Evolutionary conservation across 2,888 invertebrate species (phyloP).

Genomic region (Lochmaea crataegi): DNA sequence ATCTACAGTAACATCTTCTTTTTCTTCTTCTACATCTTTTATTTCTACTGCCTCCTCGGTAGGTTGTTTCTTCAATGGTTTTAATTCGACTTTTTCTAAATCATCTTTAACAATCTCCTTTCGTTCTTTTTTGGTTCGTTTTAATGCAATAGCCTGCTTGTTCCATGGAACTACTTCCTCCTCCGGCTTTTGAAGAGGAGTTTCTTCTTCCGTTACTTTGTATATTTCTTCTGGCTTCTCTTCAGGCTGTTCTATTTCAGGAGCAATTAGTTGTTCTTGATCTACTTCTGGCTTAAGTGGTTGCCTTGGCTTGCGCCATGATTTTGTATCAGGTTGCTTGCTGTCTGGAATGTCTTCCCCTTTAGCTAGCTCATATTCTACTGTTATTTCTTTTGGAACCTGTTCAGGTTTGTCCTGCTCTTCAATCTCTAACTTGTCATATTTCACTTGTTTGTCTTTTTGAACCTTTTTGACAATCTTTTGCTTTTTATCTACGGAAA

Average conservation of each 20-base stretch:
- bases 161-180: conserved; percentile 67
- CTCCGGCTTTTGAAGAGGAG: neutral
- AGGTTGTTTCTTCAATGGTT: conserved; percentile 48
- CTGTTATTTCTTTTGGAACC: conserved; percentile 22
- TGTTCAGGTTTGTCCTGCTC: conserved; percentile 22
- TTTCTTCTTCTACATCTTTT: conserved; percentile 16
- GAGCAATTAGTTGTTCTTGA: neutral
- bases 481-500: conserved; percentile 41
- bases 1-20: conserved; percentile 43
- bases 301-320: conserved; percentile 41
- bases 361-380: conserved; percentile 1
- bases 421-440: conserved; percentile 70
- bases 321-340: conserved; percentile 64
- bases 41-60: conserved; percentile 21
- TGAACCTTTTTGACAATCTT: conserved; percentile 8
- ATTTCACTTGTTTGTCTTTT: conserved; percentile 43
- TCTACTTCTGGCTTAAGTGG: conserved; percentile 29
- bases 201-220: conserved; percentile 58
- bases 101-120: conserved; percentile 59
- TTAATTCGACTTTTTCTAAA: conserved; percentile 58
- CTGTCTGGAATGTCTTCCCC: neutral
- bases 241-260: neutral
- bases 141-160: conserved; percentile 71
- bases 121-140: conserved; percentile 61
- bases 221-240: conserved; percentile 48